Evolutionary conservation across 1,140 invertebrate species (phyloP), one percentile per base, ranked within the genome.

Genomic region (Bathynomus jamesi): DNA sequence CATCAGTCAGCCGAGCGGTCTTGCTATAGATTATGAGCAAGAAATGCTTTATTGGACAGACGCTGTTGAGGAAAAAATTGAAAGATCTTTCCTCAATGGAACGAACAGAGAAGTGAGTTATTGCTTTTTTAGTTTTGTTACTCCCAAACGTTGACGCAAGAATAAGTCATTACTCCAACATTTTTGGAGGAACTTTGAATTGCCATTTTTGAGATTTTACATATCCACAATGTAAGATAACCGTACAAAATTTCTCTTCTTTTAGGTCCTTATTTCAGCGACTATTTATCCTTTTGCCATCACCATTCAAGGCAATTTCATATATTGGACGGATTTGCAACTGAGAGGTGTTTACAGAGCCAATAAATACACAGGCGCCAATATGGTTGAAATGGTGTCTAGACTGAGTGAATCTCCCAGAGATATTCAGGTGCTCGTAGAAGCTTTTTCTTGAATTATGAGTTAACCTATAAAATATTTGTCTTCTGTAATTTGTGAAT

Each of bases 271-370:
- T 0, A 88, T 96, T 61, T 88, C 89, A 0, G 93, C 94, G 0
- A 96, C 95, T 0, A 96, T 97, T 72, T 96, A 98, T 86, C 95
- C 95, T 7, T 98, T 96, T 81, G 94, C 94, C 0, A 93, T 99
- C 13, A 95, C 94, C 0, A 91, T 98, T 0, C 92, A 90, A 82
- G 86, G 90, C 27, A 88, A 94, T 79, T 95, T 94, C 80, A 96
- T 99, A 64, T 99, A 98, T 81, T 97, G 96, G 94, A 98, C 96
- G 0, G 97, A 99, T 82, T 85, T 98, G 32, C 95, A 96, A 80
- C 81, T 97, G 0, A 84, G 94, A 28, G 96, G 96, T 1, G 94
- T 99, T 0, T 99, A 96, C 79, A 84, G 96, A 67, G 96, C 96
- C 0, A 94, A 98, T 79, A 99, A 99, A 82, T 92, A 97, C 77